Percentiles rank a stretch among this genome's conserved stretches.
Conservation (phyloP, 2,888 invertebrate species). For the Campoplex nolae region DNA sequence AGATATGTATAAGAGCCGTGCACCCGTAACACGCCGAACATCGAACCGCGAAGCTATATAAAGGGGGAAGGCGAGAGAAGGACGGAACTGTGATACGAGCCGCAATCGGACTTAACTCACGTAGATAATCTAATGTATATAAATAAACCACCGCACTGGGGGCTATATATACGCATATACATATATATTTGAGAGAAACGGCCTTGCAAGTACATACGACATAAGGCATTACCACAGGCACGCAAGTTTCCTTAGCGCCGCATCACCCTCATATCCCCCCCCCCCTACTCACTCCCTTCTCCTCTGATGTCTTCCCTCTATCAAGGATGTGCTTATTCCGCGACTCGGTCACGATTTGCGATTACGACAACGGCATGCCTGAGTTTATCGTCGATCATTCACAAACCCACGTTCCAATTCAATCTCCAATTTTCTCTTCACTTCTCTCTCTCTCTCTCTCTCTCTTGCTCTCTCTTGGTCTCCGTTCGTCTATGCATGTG, state of each 20-base stretch:
- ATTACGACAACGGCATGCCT: slow-evolving; percentile 69
- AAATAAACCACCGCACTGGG: slow-evolving; percentile 12
- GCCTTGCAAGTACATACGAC: slow-evolving; percentile 63
- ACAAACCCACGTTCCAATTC: slow-evolving; percentile 59
- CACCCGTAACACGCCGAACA: slow-evolving; percentile 61
- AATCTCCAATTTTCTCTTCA: slow-evolving; percentile 15
- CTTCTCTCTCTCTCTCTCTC: slow-evolving; percentile 2
- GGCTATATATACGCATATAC: background rate
- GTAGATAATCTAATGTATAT: slow-evolving; percentile 59
- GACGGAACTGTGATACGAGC: slow-evolving; percentile 57
- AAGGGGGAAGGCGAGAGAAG: slow-evolving; percentile 49
- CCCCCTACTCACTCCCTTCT: background rate
- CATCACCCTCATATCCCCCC: slow-evolving; percentile 9
- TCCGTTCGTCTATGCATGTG: background rate
- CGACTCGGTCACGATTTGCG: slow-evolving; percentile 77
- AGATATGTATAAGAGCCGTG: slow-evolving; percentile 14
- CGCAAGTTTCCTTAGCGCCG: slow-evolving; percentile 64
- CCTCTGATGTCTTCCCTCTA: background rate
- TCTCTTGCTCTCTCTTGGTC: background rate
- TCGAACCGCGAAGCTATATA: slow-evolving; percentile 59
- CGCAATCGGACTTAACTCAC: slow-evolving; percentile 63
- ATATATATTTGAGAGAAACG: slow-evolving; percentile 39
- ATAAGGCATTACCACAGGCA: slow-evolving; percentile 54
- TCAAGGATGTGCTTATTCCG: slow-evolving; percentile 52
- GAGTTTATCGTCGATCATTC: slow-evolving; percentile 74